Evolutionary conservation across 2,113 vertebrate species (phyloP).

Genomic region (Nycticorax nycticorax): DNA sequence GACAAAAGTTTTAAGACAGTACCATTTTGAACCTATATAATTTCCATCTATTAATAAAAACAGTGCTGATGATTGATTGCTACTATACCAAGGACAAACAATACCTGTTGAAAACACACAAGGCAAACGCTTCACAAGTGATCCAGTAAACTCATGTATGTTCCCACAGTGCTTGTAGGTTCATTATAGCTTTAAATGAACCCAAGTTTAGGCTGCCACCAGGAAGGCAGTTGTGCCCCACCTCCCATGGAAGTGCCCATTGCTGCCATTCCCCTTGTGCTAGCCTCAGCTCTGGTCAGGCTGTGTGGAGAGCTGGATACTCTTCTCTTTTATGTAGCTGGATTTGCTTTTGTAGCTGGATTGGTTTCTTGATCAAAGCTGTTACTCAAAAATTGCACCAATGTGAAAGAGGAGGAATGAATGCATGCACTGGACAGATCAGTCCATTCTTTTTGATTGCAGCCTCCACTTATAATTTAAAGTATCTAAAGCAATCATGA

Average conservation of each 20-base stretch:
- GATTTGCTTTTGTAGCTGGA: background rate
- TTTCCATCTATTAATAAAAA: background rate
- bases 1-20: background rate
- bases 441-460: background rate
- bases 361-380: background rate
- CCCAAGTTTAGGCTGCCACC: background rate
- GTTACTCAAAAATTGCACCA: background rate
- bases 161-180: background rate
- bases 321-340: background rate
- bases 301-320: background rate
- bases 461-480: background rate
- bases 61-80: background rate
- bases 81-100: background rate
- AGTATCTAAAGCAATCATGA: background rate
- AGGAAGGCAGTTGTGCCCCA: background rate
- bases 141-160: background rate
- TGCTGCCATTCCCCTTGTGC: background rate
- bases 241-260: background rate
- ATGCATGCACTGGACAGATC: background rate
- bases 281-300: background rate
- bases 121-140: background rate
- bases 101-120: background rate
- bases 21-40: background rate
- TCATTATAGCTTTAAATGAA: background rate
- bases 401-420: rapidly evolving